phyloP scores from a whole-genome alignment of 2,888 invertebrate species.

The Pyrochroa serraticornis region DNA sequence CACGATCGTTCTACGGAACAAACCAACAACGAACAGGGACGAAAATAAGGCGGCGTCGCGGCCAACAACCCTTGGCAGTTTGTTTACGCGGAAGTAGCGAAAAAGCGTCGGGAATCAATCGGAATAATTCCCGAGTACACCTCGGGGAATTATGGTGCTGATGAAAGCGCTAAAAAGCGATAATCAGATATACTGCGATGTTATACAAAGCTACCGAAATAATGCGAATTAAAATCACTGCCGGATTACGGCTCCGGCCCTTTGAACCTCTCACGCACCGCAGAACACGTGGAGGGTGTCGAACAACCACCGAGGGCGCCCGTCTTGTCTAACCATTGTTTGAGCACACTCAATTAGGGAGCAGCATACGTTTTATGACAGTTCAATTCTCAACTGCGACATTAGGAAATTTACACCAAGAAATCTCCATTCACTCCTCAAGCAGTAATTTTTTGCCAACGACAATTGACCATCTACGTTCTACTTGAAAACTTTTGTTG shows the following conservation, averaged over 20 bases:
- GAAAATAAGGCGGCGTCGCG: conserved; percentile 14
- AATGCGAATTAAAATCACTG: conserved; percentile 58
- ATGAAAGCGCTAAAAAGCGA: conserved; percentile 46
- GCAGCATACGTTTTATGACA: conserved; percentile 33
- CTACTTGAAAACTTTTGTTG: too few relatives aligned
- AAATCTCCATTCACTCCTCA: too few relatives aligned
- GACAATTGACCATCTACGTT: too few relatives aligned
- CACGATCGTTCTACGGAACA: conserved; percentile 20
- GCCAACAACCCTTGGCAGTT: conserved; percentile 7
- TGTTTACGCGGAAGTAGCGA: conserved; percentile 5
- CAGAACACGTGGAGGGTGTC: conserved; percentile 47
- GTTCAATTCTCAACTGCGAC: too few relatives aligned
- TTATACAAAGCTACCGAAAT: conserved; percentile 54
- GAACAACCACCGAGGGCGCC: conserved; percentile 49
- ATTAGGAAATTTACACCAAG: too few relatives aligned
- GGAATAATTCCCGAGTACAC: not conserved
- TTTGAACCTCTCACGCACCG: conserved; percentile 57
- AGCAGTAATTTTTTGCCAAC: too few relatives aligned
- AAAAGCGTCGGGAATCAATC: not conserved
- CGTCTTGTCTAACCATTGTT: conserved; percentile 51
- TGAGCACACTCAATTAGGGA: conserved; percentile 57
- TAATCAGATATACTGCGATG: conserved; percentile 52
- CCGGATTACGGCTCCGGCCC: conserved; percentile 52
- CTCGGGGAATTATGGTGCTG: not conserved
- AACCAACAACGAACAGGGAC: conserved; percentile 13